Conservation (phyloP, 2,113 vertebrate genomes). For the Puma concolor region DNA sequence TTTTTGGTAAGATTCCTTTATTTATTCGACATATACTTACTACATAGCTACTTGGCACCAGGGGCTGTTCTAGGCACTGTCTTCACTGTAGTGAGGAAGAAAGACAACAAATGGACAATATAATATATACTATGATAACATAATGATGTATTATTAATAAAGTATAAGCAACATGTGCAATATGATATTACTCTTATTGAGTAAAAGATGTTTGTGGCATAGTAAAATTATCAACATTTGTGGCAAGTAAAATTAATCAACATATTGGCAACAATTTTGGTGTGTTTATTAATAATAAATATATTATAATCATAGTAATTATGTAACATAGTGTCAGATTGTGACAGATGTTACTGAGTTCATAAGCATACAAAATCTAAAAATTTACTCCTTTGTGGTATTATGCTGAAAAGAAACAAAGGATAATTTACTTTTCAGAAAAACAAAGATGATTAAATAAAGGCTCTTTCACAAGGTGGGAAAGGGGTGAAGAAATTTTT, state of each 20-base stretch:
- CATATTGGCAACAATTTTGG: background rate
- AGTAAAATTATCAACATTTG: background rate
- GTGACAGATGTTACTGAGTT: background rate
- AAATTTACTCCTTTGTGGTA: background rate
- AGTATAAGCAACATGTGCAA: background rate
- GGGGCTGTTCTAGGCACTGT: background rate
- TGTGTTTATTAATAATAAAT: background rate
- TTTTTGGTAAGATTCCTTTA: constrained; percentile 37
- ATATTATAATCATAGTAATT: background rate
- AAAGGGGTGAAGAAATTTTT: background rate
- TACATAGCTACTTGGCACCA: background rate
- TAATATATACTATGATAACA: background rate
- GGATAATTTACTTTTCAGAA: background rate
- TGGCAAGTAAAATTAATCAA: background rate
- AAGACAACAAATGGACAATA: background rate
- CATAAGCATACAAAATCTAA: constrained; percentile 28
- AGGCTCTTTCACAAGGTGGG: background rate
- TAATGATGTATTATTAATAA: background rate
- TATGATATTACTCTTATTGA: constrained; percentile 29
- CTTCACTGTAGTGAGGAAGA: background rate
- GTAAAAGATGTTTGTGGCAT: background rate
- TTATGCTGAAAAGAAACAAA: constrained; percentile 28
- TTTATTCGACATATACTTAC: constrained; percentile 49
- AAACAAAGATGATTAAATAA: constrained; percentile 24
- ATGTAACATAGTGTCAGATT: background rate